Evolutionary conservation across 2,113 vertebrate species (phyloP), one percentile per base, ranked within the genome.

Genomic region (Paraplagusia blochii): DNA sequence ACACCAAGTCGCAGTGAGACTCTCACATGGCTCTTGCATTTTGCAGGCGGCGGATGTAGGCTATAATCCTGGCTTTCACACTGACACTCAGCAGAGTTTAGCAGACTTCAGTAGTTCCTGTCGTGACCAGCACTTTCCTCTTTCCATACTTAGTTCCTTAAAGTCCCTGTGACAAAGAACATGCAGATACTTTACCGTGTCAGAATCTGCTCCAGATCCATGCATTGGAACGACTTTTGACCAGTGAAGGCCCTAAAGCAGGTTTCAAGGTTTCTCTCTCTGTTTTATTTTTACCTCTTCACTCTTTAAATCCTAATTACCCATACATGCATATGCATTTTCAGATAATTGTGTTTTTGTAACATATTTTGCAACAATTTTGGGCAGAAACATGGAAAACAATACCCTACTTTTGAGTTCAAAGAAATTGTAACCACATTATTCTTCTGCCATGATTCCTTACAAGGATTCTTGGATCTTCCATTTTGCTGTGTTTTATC

Each of bases 381-480:
- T 81, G 78, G 69, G 72, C 74, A 70, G 65, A 82, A 81, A 84
- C 80, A 84, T 79, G 46, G 83, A 77, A 53, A 85, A 84, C 78
- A 83, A 83, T 83, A 78, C 61, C 83, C 85, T 87, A 85, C 64
- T 88, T 88, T 84, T 83, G 68, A 87, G 83, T 87, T 87, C 83
- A 87, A 84, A 88, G 83, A 80, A 85, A 85, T 83, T 73, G 71
- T 75, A 85, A 85, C 74, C 77, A 85, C 82, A 83, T 81, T 84
- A 79, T 86, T 83, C 74, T 81, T 77, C 73, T 85, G 85, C 85
- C 83, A 87, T 83, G 73, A 79, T 85, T 85, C 77, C 81, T 74
- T 69, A 85, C 82, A 79, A 70, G 77, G 59, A 56, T 84, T 82
- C 70, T 84, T 87, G 81, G 79, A 88, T 80, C 74, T 86, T 77